These are phyloP conservation scores for Salvator merianae DNA, from an alignment of 2,113 vertebrate species.

Conservation along the genomic window DNA sequence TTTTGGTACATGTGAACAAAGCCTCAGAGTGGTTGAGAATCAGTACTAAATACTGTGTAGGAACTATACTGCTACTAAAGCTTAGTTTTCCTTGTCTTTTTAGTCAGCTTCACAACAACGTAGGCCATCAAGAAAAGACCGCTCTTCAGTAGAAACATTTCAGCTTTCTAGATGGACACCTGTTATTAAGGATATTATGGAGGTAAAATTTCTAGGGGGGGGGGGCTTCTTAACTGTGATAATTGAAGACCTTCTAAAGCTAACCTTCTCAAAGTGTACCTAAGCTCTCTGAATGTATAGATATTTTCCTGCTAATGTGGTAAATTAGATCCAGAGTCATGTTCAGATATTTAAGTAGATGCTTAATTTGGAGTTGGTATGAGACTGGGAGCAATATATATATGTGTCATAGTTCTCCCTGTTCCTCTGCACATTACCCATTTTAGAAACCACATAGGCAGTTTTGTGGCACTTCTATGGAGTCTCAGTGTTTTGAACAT, in stretches of 20 bases:
- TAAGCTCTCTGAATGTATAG: not conserved
- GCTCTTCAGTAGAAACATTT: slow-evolving; percentile 86
- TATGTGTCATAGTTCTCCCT: not conserved
- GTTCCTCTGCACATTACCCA: not conserved
- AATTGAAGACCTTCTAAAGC: not conserved
- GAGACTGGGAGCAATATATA: not conserved
- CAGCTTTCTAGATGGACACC: slow-evolving; percentile 96
- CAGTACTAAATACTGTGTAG: not conserved
- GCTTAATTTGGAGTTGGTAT: not conserved
- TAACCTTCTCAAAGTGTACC: not conserved
- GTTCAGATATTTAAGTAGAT: not conserved
- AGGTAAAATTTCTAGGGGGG: slow-evolving; percentile 75
- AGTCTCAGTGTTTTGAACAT: not conserved
- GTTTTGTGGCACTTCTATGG: not conserved
- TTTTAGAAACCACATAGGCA: not conserved
- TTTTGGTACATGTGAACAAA: no score
- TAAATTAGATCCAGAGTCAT: not conserved
- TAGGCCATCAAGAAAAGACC: slow-evolving; percentile 83
- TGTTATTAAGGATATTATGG: slow-evolving; percentile 93
- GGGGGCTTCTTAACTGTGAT: not conserved
- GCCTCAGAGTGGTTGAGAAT: no score
- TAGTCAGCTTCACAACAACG: slow-evolving; percentile 66
- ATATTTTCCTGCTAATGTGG: not conserved
- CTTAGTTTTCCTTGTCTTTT: slow-evolving; percentile 24
- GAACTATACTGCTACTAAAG: no score